Evolutionary conservation across 2,888 invertebrate genomes (phyloP).

Genomic region (Phania funesta): DNA sequence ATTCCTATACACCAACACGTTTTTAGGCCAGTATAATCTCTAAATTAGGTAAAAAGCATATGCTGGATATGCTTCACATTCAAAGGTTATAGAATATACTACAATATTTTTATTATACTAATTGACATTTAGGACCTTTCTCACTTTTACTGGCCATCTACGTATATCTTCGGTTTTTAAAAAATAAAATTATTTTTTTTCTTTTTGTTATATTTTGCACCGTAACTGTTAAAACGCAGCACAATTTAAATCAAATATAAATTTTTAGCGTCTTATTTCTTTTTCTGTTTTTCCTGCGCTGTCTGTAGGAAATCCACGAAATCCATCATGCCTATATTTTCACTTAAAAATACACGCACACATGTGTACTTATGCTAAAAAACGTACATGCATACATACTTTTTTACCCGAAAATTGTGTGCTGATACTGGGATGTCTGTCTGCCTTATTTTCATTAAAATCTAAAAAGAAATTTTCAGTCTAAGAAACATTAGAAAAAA

Average conservation of each 20-base stretch:
- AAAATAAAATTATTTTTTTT: too few relatives aligned
- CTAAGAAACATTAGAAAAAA: slow-evolving; percentile 19
- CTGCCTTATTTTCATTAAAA: neutral
- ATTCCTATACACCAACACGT: too few relatives aligned
- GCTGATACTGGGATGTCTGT: neutral
- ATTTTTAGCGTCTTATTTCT: neutral
- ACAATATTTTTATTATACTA: too few relatives aligned
- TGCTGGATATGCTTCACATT: too few relatives aligned
- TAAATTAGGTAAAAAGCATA: too few relatives aligned
- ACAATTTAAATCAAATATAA: slow-evolving; percentile 18
- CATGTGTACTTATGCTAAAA: neutral
- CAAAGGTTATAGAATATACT: too few relatives aligned
- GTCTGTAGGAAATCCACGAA: slow-evolving; percentile 37
- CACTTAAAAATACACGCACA: slow-evolving; percentile 7
- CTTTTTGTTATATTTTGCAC: neutral
- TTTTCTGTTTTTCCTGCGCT: neutral
- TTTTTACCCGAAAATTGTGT: neutral
- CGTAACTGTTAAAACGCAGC: slow-evolving; percentile 5
- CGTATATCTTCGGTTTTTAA: too few relatives aligned
- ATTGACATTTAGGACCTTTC: neutral
- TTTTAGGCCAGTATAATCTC: too few relatives aligned
- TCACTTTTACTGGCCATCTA: neutral
- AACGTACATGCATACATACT: neutral
- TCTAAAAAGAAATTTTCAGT: slow-evolving; percentile 31
- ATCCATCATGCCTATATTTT: slow-evolving; percentile 23